A percentile compares a stretch with the other conserved stretches of the same genome.
phyloP scores from a whole-genome alignment of 2,888 invertebrate species.

The Mantis religiosa region DNA sequence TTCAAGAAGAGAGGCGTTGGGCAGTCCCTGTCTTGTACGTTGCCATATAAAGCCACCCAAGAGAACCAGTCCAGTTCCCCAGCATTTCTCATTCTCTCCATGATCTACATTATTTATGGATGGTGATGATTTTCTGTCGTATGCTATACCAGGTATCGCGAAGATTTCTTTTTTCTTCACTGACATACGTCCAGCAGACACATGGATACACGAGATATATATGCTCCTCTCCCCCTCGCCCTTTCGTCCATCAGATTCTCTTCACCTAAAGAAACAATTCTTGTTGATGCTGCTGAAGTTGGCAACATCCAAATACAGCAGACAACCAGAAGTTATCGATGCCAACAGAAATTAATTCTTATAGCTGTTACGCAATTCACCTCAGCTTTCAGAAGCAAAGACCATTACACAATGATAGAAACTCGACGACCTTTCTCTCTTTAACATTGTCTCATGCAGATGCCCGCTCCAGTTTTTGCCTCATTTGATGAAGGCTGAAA shows the following conservation, averaged over 20 bases:
- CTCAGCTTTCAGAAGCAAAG: not conserved
- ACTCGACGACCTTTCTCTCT: not conserved
- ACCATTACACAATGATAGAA: not conserved
- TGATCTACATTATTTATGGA: conserved; percentile 25
- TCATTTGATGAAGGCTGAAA: not conserved
- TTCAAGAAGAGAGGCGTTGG: conserved; percentile 21
- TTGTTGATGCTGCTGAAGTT: not conserved
- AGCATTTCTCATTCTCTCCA: conserved; percentile 8
- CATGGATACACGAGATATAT: not conserved
- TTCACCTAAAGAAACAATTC: not conserved
- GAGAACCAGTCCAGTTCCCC: conserved; percentile 16
- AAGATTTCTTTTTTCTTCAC: not conserved
- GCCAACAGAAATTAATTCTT: not conserved
- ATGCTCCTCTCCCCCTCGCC: not conserved
- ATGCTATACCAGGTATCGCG: not conserved
- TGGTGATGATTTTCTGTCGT: conserved; percentile 1
- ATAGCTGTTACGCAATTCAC: not conserved
- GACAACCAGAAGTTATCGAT: not conserved
- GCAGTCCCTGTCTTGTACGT: conserved; percentile 17
- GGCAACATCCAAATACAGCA: not conserved
- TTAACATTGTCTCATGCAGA: not conserved
- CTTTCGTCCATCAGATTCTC: not conserved
- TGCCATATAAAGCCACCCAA: conserved; percentile 18
- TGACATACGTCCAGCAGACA: not conserved
- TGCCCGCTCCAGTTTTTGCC: not conserved